These are phyloP conservation scores for Heteromyza rotundicornis DNA, from an alignment of 2,888 invertebrate species.

Conservation along the genomic window DNA sequence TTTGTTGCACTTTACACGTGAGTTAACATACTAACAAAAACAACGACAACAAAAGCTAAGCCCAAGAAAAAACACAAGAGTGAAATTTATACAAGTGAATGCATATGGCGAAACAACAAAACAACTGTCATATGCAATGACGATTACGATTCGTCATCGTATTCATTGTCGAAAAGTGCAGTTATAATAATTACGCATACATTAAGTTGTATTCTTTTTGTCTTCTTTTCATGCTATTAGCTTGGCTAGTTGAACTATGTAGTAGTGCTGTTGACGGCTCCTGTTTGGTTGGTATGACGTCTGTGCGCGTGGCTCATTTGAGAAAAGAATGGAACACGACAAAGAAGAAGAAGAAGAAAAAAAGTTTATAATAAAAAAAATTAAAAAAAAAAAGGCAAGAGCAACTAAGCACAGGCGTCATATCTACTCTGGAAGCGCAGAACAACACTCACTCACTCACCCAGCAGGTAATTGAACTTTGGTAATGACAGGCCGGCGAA, in stretches of 20 bases:
- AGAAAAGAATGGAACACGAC: neutral
- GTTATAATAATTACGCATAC: conserved; percentile 6
- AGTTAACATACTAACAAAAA: too few relatives aligned
- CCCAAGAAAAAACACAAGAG: too few relatives aligned
- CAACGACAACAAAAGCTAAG: too few relatives aligned
- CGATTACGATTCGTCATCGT: too few relatives aligned
- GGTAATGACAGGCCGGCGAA: neutral
- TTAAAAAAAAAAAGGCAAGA: neutral
- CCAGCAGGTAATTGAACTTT: conserved; percentile 6
- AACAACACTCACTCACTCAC: neutral
- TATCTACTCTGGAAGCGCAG: neutral
- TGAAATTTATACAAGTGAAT: too few relatives aligned
- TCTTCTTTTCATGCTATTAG: too few relatives aligned
- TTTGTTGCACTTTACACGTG: too few relatives aligned
- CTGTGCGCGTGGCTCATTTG: conserved; percentile 5
- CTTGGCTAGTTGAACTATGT: too few relatives aligned
- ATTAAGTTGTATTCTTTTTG: neutral
- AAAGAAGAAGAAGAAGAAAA: neutral
- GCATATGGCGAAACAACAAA: too few relatives aligned
- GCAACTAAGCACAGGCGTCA: neutral
- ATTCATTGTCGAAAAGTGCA: neutral
- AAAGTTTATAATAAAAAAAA: neutral
- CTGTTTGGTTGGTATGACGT: neutral
- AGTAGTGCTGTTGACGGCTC: neutral
- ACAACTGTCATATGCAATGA: too few relatives aligned